Conservation (phyloP, 2,797 vertebrate genomes). For the Sarcoramphus papa region DNA sequence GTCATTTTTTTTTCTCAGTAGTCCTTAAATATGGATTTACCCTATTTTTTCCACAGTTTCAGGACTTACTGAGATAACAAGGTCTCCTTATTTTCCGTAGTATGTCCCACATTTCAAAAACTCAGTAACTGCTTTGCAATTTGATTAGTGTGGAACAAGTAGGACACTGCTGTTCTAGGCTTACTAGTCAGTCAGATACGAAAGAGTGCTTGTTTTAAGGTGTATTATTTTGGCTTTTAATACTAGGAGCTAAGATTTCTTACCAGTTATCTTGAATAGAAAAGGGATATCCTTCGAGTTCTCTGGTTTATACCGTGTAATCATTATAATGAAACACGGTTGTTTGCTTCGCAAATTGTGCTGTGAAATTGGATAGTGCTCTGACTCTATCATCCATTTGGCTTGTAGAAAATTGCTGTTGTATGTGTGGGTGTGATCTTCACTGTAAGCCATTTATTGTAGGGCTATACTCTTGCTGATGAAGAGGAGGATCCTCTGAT, state of each 20-base stretch:
- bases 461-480: slow-evolving; percentile 97
- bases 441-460: background rate
- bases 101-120: background rate
- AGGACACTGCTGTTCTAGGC: background rate
- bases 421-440: background rate
- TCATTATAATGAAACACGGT: background rate
- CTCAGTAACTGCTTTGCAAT: background rate
- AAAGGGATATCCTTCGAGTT: background rate
- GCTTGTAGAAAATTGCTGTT: background rate
- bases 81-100: background rate
- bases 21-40: background rate
- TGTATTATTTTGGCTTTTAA: background rate
- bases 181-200: background rate
- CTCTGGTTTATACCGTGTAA: background rate
- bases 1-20: background rate
- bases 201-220: background rate
- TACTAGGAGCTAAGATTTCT: background rate
- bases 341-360: background rate
- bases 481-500: slow-evolving; percentile 96
- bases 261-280: background rate
- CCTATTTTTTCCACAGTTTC: background rate
- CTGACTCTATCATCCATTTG: background rate
- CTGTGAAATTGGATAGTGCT: background rate
- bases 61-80: background rate
- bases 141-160: background rate